Conservation (phyloP, 1,140 invertebrate species). For the Theocolax elegans region DNA sequence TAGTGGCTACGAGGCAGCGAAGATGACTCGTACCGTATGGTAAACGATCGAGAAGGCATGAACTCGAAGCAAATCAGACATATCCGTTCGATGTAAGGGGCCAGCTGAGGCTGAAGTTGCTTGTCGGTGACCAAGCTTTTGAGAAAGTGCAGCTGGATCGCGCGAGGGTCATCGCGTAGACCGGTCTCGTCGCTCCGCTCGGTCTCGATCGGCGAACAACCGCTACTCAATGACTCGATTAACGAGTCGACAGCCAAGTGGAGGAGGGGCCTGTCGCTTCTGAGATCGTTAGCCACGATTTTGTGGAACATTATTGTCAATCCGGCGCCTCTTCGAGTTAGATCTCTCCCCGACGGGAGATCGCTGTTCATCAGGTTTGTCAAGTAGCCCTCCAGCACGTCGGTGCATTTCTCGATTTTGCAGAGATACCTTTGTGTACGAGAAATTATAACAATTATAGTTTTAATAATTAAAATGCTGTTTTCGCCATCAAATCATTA, state of each 20-base stretch:
- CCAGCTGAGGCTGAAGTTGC: constrained; percentile 63
- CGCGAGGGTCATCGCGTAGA: constrained; percentile 53
- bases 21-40: constrained; percentile 67
- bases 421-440: constrained; percentile 51
- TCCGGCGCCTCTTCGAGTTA: constrained; percentile 81
- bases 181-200: constrained; percentile 7
- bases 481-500: no score
- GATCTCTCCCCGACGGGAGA: constrained; percentile 57
- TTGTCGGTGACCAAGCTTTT: constrained; percentile 68
- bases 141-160: constrained; percentile 70
- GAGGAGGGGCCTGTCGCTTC: constrained; percentile 60
- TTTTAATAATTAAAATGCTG: no score
- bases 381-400: constrained; percentile 49
- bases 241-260: constrained; percentile 58
- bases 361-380: constrained; percentile 47
- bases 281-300: constrained; percentile 75
- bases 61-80: constrained; percentile 66
- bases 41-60: constrained; percentile 70
- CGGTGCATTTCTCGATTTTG: constrained; percentile 46
- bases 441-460: no score
- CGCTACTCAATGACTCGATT: constrained; percentile 53
- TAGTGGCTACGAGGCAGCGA: no score
- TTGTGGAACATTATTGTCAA: constrained; percentile 80
- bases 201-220: constrained; percentile 22
- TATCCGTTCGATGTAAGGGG: constrained; percentile 62